Base-by-base conservation (phyloP, 2,888 invertebrate genomes). In the Tanytarsus gracilentus region DNA sequence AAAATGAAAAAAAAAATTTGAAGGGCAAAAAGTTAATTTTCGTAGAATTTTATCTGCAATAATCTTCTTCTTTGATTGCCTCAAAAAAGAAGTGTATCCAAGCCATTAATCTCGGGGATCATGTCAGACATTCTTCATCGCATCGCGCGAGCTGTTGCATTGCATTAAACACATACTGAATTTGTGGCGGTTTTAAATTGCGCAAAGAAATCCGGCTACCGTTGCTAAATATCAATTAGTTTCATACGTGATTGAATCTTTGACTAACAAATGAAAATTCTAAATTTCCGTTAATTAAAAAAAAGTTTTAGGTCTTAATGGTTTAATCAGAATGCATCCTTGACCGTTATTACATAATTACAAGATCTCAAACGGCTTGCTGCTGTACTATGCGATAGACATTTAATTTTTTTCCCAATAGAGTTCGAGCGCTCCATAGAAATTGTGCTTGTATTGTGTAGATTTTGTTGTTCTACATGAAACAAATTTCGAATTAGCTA, bases 401-500 rank as follows among this genome's bases (percentile, higher is more conserved):
- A n/a, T n/a, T n/a, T n/a, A n/a, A n/a, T n/a, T n/a, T n/a, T n/a
- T n/a, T n/a, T n/a, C n/a, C n/a, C n/a, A n/a, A n/a, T n/a, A n/a
- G n/a, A n/a, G n/a, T n/a, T n/a, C n/a, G n/a, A n/a, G n/a, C n/a
- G n/a, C n/a, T n/a, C n/a, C n/a, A n/a, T n/a, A n/a, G n/a, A n/a
- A n/a, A n/a, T n/a, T n/a, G n/a, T n/a, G n/a, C n/a, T n/a, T n/a
- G n/a, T n/a, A n/a, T n/a, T n/a, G n/a, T n/a, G n/a, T n/a, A n/a
- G 11, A 51, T 48, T 8, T 29, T 51, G 50, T n/a, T 33, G 55
- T 56, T 56, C 40, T 40, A 56, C 55, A 56, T 56, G 55, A 40
- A 26, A 56, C 39, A 23, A 56, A 56, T 56, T 56, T 56, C 3
- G 40, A 56, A 56, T 56, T 56, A 56, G 55, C 14, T 56, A 40